Percentiles rank a stretch among this genome's conserved stretches.
These are phyloP conservation scores for Isurus oxyrinchus DNA, from an alignment of 2,113 vertebrate species.

Conservation along the genomic window DNA sequence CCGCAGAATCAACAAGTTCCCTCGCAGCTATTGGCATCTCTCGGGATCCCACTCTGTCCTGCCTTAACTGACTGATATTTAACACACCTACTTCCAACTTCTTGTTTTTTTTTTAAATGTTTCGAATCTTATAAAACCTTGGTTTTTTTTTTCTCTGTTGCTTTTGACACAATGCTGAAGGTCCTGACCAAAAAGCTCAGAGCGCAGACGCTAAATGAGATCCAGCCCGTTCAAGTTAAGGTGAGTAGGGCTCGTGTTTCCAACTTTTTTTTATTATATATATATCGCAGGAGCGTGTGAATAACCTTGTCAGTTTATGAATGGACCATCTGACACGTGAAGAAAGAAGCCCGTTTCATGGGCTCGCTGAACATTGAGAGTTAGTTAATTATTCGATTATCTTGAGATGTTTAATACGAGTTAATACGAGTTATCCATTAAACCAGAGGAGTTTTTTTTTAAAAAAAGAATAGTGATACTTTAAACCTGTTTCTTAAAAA, in stretches of 20 bases:
- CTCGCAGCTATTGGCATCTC: background rate
- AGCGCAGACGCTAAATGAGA: slow-evolving; percentile 79
- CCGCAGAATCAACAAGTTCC: background rate
- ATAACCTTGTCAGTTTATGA: background rate
- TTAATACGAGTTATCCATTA: background rate
- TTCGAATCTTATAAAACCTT: background rate
- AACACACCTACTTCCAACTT: background rate
- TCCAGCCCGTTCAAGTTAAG: slow-evolving; percentile 81
- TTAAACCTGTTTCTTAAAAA: background rate
- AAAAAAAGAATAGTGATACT: background rate
- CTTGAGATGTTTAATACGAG: background rate
- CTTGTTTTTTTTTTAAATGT: background rate
- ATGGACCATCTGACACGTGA: background rate
- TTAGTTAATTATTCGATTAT: background rate
- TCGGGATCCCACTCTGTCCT: background rate
- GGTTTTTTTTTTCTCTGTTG: background rate
- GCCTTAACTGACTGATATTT: background rate
- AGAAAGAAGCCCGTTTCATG: background rate
- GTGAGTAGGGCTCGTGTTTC: slow-evolving; percentile 52
- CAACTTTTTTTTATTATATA: background rate
- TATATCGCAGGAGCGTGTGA: background rate
- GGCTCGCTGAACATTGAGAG: background rate
- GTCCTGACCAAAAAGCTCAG: slow-evolving; percentile 80
- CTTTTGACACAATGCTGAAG: slow-evolving; percentile 66
- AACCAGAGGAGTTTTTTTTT: background rate